These are phyloP conservation scores for Serranus cabrilla DNA, from an alignment of 2,797 vertebrate genomes.

Conservation along the genomic window DNA sequence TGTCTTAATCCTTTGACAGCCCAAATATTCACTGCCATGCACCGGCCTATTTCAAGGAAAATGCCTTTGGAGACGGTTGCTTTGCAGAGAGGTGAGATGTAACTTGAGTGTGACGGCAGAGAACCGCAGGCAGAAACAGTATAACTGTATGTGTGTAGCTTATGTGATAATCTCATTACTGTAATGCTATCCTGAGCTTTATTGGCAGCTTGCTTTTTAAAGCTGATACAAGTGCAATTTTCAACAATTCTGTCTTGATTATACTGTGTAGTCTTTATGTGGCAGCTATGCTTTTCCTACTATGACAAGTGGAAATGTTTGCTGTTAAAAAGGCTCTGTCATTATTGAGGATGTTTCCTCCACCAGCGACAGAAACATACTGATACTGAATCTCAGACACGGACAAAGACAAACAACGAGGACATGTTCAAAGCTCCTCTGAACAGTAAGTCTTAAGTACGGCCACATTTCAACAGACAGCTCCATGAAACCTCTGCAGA, in stretches of 20 bases:
- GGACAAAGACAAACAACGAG: background rate
- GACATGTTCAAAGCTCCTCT: background rate
- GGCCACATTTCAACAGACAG: conserved; percentile 10
- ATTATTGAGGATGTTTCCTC: background rate
- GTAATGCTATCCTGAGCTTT: conserved; percentile 20
- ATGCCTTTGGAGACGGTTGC: conserved; percentile 28
- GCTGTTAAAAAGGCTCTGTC: background rate
- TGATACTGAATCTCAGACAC: background rate
- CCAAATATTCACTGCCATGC: conserved; percentile 40
- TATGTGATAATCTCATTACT: conserved; percentile 42
- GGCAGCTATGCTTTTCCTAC: background rate
- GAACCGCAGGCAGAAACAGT: background rate
- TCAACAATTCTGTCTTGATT: background rate
- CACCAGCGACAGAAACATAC: background rate
- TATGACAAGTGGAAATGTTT: background rate
- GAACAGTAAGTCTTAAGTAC: background rate
- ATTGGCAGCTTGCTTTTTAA: conserved; percentile 5
- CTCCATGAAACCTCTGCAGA: conserved; percentile 12
- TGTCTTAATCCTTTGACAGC: conserved; percentile 61
- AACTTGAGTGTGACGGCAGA: conserved; percentile 18
- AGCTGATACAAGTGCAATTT: background rate
- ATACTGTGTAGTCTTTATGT: background rate
- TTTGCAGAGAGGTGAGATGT: conserved; percentile 46
- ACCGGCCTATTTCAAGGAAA: conserved; percentile 38
- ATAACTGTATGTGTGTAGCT: conserved; percentile 6